Conservation (phyloP, 2,113 vertebrate genomes). For the Onychorhynchus coronatus region DNA sequence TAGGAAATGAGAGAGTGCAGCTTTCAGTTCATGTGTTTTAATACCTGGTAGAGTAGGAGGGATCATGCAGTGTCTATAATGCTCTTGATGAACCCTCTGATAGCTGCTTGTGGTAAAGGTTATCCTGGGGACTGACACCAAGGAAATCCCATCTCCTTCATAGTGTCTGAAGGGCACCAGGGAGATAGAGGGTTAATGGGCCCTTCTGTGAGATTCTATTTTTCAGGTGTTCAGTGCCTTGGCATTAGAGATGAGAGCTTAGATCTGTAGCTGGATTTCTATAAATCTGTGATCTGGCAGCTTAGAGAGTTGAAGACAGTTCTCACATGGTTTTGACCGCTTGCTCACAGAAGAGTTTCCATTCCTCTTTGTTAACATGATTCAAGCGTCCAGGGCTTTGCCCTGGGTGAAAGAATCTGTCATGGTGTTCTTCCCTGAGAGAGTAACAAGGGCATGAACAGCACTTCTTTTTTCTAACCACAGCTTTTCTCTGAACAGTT, state of each 20-base stretch:
- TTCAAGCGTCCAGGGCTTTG: background rate
- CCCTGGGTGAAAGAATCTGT: background rate
- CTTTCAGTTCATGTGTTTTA: background rate
- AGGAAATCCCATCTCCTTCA: background rate
- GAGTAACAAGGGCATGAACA: background rate
- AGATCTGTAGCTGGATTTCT: background rate
- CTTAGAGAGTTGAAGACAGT: background rate
- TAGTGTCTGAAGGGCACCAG: background rate
- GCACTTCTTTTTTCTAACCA: background rate
- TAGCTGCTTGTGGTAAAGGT: background rate
- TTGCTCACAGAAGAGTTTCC: background rate
- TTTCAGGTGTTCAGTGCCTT: background rate
- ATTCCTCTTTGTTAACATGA: background rate
- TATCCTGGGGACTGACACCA: background rate
- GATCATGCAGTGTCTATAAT: background rate
- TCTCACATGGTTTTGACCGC: background rate
- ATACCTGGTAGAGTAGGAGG: background rate
- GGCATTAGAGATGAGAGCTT: background rate
- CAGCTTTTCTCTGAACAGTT: conserved; percentile 2
- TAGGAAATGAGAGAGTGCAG: background rate
- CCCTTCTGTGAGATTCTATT: background rate
- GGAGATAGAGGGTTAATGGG: background rate
- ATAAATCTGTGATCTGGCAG: background rate
- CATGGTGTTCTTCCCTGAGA: background rate
- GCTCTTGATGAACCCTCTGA: background rate